These are phyloP conservation scores for Andinoacara biseriatus DNA, from an alignment of 2,113 vertebrate species.

Conservation along the genomic window DNA sequence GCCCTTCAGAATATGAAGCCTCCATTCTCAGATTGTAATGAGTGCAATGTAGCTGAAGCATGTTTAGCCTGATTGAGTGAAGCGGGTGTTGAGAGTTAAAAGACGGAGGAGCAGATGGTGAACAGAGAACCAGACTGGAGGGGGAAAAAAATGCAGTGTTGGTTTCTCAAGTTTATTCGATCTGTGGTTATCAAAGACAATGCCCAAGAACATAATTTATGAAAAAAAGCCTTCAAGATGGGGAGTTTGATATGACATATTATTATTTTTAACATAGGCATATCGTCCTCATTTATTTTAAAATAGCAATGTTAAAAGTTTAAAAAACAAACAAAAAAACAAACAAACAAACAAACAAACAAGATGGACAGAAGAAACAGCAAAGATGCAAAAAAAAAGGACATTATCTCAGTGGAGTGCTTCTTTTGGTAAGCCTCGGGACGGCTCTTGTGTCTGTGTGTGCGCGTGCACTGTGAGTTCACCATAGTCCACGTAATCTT, in stretches of 20 bases:
- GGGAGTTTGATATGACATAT: constrained; percentile 80
- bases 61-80: constrained; percentile 38
- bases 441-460: constrained; percentile 41
- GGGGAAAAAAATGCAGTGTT: constrained; percentile 24
- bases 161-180: constrained; percentile 84
- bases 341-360: constrained; percentile 42
- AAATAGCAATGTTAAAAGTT: constrained; percentile 68
- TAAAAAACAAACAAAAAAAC: constrained; percentile 37
- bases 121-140: constrained; percentile 44
- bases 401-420: constrained; percentile 68
- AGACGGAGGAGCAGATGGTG: constrained; percentile 41
- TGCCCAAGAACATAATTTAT: constrained; percentile 86
- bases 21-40: constrained; percentile 31
- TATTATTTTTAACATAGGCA: constrained; percentile 77
- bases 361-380: constrained; percentile 57
- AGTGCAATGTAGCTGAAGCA: constrained; percentile 16
- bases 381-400: constrained; percentile 44
- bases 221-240: constrained; percentile 82
- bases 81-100: constrained; percentile 45
- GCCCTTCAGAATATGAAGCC: constrained; percentile 48
- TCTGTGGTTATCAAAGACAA: constrained; percentile 93
- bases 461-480: constrained; percentile 51
- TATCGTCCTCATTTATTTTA: constrained; percentile 74
- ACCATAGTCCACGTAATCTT: constrained; percentile 45
- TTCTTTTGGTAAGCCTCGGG: constrained; percentile 63